Percentiles rank a stretch among this genome's conserved stretches.
Conservation (phyloP, 2,797 vertebrate genomes). For the Ptychobarbus kaznakovi region DNA sequence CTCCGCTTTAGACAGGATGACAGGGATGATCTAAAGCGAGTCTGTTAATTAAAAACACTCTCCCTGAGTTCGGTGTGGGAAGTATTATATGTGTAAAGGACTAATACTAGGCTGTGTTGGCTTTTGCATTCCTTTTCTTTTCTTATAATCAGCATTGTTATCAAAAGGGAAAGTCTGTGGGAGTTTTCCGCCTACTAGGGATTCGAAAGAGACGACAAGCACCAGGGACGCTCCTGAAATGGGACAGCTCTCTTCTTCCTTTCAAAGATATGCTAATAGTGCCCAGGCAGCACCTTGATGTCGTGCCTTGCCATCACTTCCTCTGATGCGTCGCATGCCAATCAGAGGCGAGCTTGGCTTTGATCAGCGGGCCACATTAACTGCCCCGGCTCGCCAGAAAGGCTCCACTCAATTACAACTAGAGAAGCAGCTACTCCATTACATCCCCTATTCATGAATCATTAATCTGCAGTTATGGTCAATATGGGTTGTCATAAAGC, state of each 20-base stretch:
- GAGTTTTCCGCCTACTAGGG: constrained; percentile 53
- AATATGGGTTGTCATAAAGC: constrained; percentile 76
- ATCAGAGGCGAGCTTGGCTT: constrained; percentile 70
- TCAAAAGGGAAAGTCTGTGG: constrained; percentile 38
- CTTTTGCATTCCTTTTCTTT: constrained; percentile 34
- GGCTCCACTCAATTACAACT: constrained; percentile 78
- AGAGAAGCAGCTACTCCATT: constrained; percentile 79
- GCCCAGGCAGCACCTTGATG: constrained; percentile 63
- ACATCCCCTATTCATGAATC: constrained; percentile 81
- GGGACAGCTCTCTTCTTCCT: constrained; percentile 43
- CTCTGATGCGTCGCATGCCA: constrained; percentile 67
- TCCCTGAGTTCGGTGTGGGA: constrained; percentile 41
- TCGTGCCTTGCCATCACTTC: constrained; percentile 63
- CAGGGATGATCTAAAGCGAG: constrained; percentile 43
- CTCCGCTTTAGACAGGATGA: constrained; percentile 50
- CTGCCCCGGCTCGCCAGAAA: constrained; percentile 74
- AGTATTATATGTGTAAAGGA: constrained; percentile 17
- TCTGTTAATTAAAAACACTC: constrained; percentile 59
- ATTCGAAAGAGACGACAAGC: constrained; percentile 51
- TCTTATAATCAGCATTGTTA: constrained; percentile 54
- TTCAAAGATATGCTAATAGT: constrained; percentile 74
- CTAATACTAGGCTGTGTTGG: constrained; percentile 1
- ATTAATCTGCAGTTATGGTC: constrained; percentile 80
- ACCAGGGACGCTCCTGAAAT: neutral
- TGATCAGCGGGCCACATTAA: constrained; percentile 77